Evolutionary conservation across 2,113 vertebrate genomes (phyloP).

Genomic region (Alces alces): DNA sequence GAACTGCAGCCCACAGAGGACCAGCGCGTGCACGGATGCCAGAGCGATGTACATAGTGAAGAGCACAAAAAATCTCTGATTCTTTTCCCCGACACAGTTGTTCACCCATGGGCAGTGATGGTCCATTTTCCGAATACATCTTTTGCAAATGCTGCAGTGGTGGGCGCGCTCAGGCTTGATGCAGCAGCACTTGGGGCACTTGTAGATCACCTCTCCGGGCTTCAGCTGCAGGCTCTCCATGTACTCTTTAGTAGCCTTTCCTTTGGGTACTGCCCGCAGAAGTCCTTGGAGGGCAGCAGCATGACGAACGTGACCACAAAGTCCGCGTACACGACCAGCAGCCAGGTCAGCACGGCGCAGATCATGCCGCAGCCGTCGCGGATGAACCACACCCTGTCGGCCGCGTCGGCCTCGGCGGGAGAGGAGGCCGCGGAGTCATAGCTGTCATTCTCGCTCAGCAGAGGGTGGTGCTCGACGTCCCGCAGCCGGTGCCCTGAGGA

Average conservation of each 20-base stretch:
- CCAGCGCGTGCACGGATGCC: slow-evolving; percentile 92
- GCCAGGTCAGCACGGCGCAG: slow-evolving; percentile 96
- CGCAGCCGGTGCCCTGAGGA: slow-evolving; percentile 95
- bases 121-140: slow-evolving; percentile 98
- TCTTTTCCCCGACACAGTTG: slow-evolving; percentile 97
- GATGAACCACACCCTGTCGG: slow-evolving; percentile 94
- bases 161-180: slow-evolving; percentile 98
- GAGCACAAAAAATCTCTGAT: slow-evolving; percentile 97
- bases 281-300: slow-evolving; percentile 95
- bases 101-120: slow-evolving; percentile 99
- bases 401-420: slow-evolving; percentile 80
- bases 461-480: slow-evolving; percentile 94
- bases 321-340: slow-evolving; percentile 94
- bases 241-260: slow-evolving; percentile 98
- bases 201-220: slow-evolving; percentile 97
- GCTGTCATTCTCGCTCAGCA: slow-evolving; percentile 87
- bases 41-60: slow-evolving; percentile 99
- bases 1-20: slow-evolving; percentile 94
- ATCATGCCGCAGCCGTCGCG: slow-evolving; percentile 96
- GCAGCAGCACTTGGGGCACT: slow-evolving; percentile 98
- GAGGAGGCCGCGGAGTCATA: slow-evolving; percentile 86
- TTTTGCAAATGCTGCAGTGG: slow-evolving; percentile 99
- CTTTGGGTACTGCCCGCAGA: slow-evolving; percentile 97
- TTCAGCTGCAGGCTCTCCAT: slow-evolving; percentile 97
- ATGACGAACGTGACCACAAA: slow-evolving; percentile 99